Base-by-base conservation (phyloP, 2,888 invertebrate genomes). In the Scelioninae gen. 1 region DNA sequence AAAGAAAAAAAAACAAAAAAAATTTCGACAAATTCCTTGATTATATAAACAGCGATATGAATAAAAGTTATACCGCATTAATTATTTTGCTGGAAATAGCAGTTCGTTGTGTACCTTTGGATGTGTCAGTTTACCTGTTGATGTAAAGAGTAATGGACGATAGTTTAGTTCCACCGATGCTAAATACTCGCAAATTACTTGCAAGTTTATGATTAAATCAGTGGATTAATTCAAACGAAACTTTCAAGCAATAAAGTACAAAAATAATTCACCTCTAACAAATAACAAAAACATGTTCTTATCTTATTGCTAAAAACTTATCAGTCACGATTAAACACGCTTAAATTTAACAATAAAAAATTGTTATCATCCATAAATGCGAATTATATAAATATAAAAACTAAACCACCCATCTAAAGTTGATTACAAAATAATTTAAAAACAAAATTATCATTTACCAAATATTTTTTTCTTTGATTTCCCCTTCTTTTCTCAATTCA, bases 101-200 rank as follows among this genome's bases (percentile, higher is more conserved):
- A 34, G 53, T 69, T 78, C 56, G 69, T 53, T 47, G 23, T 66
- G 47, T 43, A 69, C 32, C 63, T 78, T 71, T 65, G 56, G 71
- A 60, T 38, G 55, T 23, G 63, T 60, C 32, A 29, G 55, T 78
- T 43, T 78, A 78, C 71, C 78, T 78, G 78, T 71, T 78, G 78
- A 71, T 78, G 71, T 66, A 60, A 66, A 66, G 75, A 76, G 75
- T 76, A 76, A 76, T 76, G 51, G 56, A 40, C 43, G 29, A 45
- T 49, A 32, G 66, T 66, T 76, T 66, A 56, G 15, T 69, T 47
- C 15, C 45, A 47, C 45, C 23, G 13, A 56, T 13, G 47, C 47
- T 69, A 56, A 45, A 55, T 32, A 16, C 38, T 31, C 23, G 11
- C 31, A 43, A 43, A 29, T 60, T 60, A 43, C 11, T 43, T 43